Conservation (phyloP, 2,888 invertebrate genomes). For the Drosophila birchii region DNA sequence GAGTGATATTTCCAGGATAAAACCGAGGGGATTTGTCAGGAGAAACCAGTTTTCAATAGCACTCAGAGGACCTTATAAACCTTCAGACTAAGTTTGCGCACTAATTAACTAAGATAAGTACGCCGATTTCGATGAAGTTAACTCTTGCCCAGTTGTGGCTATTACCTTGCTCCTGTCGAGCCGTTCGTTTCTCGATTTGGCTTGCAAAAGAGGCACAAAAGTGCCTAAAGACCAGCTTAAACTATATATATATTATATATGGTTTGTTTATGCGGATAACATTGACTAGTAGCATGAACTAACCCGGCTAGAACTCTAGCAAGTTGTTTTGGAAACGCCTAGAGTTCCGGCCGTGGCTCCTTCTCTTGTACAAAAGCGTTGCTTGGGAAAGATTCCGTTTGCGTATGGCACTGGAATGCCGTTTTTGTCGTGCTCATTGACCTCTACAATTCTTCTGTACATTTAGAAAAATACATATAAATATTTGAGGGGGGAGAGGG, state of each 20-base stretch:
- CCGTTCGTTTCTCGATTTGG: neutral
- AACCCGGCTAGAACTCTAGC: slow-evolving; percentile 12
- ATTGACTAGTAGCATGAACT: slow-evolving; percentile 32
- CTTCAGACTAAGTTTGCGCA: slow-evolving; percentile 64
- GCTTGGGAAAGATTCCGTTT: slow-evolving; percentile 18
- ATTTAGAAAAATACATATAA: slow-evolving; percentile 73
- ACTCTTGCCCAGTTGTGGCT: slow-evolving; percentile 52
- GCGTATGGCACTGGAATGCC: slow-evolving; percentile 68
- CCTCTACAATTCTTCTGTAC: slow-evolving; percentile 21
- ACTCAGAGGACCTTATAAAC: slow-evolving; percentile 38
- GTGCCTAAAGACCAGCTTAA: slow-evolving; percentile 42
- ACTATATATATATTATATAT: slow-evolving; percentile 35
- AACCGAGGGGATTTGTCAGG: slow-evolving; percentile 35
- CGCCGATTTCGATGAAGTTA: slow-evolving; percentile 62
- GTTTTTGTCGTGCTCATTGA: slow-evolving; percentile 12
- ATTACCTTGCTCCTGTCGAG: slow-evolving; percentile 8
- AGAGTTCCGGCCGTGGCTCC: slow-evolving; percentile 4
- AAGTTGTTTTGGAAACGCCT: slow-evolving; percentile 20
- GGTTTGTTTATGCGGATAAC: slow-evolving; percentile 33
- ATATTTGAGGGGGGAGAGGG: slow-evolving; percentile 14
- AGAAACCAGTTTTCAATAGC: slow-evolving; percentile 66
- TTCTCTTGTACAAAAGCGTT: slow-evolving; percentile 3
- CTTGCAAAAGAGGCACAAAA: slow-evolving; percentile 33
- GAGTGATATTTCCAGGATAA: slow-evolving; percentile 12
- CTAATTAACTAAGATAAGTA: slow-evolving; percentile 31